Percentiles rank a stretch among this genome's conserved stretches.
phyloP scores from a whole-genome alignment of 1,140 invertebrate genomes.

The Penaeus vannamei region DNA sequence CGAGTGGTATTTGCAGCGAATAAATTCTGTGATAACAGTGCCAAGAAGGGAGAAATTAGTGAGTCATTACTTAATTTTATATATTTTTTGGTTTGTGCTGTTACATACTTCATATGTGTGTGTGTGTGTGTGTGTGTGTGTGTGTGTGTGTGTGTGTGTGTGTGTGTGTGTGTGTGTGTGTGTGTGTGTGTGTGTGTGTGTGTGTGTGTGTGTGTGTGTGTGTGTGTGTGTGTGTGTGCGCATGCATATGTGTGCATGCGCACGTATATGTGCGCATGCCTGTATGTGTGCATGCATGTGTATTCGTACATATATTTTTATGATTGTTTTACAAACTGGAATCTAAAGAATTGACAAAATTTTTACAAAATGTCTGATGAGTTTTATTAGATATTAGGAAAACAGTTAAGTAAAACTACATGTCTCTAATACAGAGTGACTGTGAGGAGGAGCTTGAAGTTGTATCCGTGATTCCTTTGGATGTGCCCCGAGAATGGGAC shows the following conservation, averaged over 20 bases:
- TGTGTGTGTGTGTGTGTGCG: conserved; percentile 31
- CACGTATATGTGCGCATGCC: no score
- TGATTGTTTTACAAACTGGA: not conserved
- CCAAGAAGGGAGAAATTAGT: conserved; percentile 71
- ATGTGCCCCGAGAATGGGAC: conserved; percentile 74
- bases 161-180: not conserved
- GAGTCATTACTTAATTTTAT: conserved; percentile 58
- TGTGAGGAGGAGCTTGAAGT: conserved; percentile 74
- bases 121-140: not conserved
- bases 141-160: not conserved
- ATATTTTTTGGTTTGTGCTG: not conserved
- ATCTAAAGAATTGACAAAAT: not conserved
- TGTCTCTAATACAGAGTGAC: conserved; percentile 67
- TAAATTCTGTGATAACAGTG: conserved; percentile 78
- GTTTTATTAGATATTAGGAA: not conserved
- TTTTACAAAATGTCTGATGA: not conserved
- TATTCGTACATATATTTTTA: not conserved
- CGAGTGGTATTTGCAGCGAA: conserved; percentile 82
- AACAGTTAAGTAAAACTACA: not conserved
- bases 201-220: conserved; percentile 18
- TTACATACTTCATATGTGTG: not conserved
- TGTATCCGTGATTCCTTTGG: conserved; percentile 78
- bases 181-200: conserved; percentile 29
- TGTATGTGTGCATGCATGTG: conserved; percentile 3
- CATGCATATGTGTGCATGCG: conserved; percentile 35